These are phyloP conservation scores for Bos javanicus DNA, from an alignment of 2,113 vertebrate species.

Conservation along the genomic window DNA sequence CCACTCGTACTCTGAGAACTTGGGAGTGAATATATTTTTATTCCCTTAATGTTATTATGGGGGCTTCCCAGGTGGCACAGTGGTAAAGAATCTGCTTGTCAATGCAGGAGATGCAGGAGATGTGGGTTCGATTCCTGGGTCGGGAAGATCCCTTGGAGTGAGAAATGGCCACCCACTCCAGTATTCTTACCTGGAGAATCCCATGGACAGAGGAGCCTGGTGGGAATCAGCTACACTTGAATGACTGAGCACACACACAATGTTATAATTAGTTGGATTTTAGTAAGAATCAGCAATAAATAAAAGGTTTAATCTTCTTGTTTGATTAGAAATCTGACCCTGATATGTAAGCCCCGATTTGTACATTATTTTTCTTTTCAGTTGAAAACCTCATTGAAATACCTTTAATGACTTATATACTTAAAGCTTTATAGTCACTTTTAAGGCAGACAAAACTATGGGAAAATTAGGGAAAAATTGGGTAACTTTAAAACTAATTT, in stretches of 20 bases:
- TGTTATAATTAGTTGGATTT: constrained; percentile 40
- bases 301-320: constrained; percentile 29
- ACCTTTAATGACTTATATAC: not conserved
- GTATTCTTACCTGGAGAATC: not conserved
- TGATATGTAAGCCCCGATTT: not conserved
- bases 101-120: not conserved
- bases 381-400: constrained; percentile 30
- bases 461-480: not conserved
- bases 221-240: not conserved
- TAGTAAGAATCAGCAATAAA: constrained; percentile 33
- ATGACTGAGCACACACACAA: not conserved
- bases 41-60: not conserved
- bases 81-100: not conserved
- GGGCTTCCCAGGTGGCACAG: not conserved
- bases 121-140: not conserved
- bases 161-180: not conserved
- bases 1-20: not conserved
- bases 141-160: not conserved
- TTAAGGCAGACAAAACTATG: not conserved
- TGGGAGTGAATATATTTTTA: not conserved
- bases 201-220: not conserved
- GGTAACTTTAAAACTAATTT: not conserved
- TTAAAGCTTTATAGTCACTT: not conserved
- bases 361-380: constrained; percentile 35
- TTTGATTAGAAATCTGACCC: constrained; percentile 48